Percentiles rank a stretch among this genome's conserved stretches.
These are phyloP conservation scores for Stenodema calcarata DNA, from an alignment of 2,888 invertebrate genomes.

Conservation along the genomic window DNA sequence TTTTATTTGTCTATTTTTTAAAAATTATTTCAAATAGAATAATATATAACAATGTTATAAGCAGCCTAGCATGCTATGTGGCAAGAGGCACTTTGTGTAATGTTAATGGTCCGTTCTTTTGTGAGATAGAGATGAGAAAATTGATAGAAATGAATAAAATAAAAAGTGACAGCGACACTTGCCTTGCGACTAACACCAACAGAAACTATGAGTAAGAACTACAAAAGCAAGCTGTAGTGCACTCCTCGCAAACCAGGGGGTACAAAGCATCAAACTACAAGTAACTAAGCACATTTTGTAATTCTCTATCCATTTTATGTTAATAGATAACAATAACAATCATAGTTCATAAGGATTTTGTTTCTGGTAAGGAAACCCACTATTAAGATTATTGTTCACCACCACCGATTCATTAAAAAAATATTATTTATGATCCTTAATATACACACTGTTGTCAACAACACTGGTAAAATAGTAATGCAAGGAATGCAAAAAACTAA, in stretches of 20 bases:
- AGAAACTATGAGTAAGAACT: conserved; percentile 53
- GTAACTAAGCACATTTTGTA: conserved; percentile 44
- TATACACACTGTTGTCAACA: conserved; percentile 36
- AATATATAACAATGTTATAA: conserved; percentile 54
- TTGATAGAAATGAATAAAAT: conserved; percentile 5
- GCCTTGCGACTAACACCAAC: conserved; percentile 55
- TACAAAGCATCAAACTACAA: conserved; percentile 54
- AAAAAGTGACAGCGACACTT: conserved; percentile 48
- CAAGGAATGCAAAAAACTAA: conserved; percentile 25
- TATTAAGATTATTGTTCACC: conserved; percentile 11
- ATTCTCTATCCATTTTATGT: neutral
- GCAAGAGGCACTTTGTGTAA: conserved; percentile 56
- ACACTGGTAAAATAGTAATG: conserved; percentile 23
- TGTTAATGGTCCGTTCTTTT: conserved; percentile 56
- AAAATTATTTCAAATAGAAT: conserved; percentile 38
- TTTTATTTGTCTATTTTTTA: conserved; percentile 34
- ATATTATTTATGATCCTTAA: conserved; percentile 24
- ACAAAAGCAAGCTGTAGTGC: conserved; percentile 54
- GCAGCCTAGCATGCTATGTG: conserved; percentile 56
- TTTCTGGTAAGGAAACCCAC: neutral
- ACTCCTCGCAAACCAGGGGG: conserved; percentile 54
- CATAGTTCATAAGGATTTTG: neutral
- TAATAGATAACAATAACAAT: neutral
- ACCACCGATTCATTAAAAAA: conserved; percentile 30
- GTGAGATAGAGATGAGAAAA: conserved; percentile 51